Evolutionary conservation across 2,113 vertebrate genomes (phyloP), one percentile per base, ranked within the genome.

Genomic region (Megalops atlanticus): DNA sequence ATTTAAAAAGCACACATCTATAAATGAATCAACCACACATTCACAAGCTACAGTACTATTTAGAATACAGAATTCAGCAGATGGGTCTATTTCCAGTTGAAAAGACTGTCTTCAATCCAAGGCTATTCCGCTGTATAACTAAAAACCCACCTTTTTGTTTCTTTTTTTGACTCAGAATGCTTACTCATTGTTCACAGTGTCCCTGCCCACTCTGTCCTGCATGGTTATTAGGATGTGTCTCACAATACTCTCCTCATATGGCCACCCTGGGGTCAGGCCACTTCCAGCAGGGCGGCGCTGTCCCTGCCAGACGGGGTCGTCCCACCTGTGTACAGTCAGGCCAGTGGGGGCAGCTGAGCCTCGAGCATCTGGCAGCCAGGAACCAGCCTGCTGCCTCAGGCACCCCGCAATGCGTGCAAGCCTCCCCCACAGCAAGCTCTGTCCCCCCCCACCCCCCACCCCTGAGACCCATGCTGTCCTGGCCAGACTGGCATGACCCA

Each of bases 21-120:
- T 81, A 79, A 81, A 49, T 49, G 68, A 81, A 84, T 84, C 8
- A 64, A 4, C 58, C 8, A 64, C 5, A 64, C 58, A 11, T 64
- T 64, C 58, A 64, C n/a, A 64, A 64, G n/a, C 21, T 64, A 45
- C 43, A 45, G 43, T 45, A 1, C 14, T 14, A 14, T 45, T 6
- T 45, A 45, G 6, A 45, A 45, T 14, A 45, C 6, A 45, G 43
- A 45, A 45, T 45, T 45, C n/a, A n/a, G n/a, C n/a, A n/a, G n/a
- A n/a, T n/a, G n/a, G n/a, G n/a, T n/a, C n/a, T n/a, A n/a, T n/a
- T n/a, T n/a, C n/a, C n/a, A n/a, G n/a, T n/a, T n/a, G 2, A 49
- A 49, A 7, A 49, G 18, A 49, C 18, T 49, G 47, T 58, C 8
- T 24, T 58, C 52, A 58, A 18, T 58, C 21, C 18, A 58, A 58